A percentile compares a stretch with the other conserved stretches of the same genome.
Conservation (phyloP, 2,888 invertebrate genomes). For the Lycia hirtaria region DNA sequence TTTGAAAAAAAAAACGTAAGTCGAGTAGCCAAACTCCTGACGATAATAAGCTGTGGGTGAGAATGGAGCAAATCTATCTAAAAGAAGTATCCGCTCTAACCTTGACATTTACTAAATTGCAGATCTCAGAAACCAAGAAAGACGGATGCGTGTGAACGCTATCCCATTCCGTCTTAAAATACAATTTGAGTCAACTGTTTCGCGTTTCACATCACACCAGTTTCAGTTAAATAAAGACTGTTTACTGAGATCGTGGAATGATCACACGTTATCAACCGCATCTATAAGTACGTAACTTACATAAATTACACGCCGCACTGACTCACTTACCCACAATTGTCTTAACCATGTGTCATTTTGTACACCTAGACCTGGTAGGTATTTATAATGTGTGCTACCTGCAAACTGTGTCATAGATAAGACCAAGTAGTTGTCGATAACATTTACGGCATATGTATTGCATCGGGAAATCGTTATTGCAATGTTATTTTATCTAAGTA, state of each 20-base stretch:
- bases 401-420: conserved; percentile 6
- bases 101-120: no score
- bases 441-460: background rate
- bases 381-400: background rate
- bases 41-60: no score
- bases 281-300: background rate
- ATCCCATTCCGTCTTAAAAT: no score
- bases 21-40: no score
- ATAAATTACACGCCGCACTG: conserved; percentile 26
- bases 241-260: conserved; percentile 13
- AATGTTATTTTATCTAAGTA: conserved; percentile 1
- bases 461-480: background rate
- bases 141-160: no score
- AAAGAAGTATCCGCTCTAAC: no score
- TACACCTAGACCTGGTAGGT: background rate
- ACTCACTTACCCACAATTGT: conserved; percentile 35
- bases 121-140: no score
- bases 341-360: conserved; percentile 32
- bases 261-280: background rate
- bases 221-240: background rate
- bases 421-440: conserved; percentile 9
- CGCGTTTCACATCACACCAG: background rate
- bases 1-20: no score
- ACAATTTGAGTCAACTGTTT: no score
- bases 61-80: no score